Conservation (phyloP, 2,888 invertebrate genomes). For the Phlogophora meticulosa region DNA sequence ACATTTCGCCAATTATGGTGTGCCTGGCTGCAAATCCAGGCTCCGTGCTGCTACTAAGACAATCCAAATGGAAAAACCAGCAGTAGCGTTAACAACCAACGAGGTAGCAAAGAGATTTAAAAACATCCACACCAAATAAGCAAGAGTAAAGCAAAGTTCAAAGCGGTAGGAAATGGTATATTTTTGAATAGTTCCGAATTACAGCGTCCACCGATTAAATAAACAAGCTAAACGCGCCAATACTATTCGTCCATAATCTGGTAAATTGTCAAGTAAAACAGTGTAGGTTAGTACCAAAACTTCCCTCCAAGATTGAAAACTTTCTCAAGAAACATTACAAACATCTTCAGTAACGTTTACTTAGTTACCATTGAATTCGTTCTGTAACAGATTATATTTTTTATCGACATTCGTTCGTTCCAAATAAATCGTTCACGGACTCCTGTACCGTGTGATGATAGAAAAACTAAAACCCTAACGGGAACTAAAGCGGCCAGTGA, state of each 20-base stretch:
- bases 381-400: conserved; percentile 57
- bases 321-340: conserved; percentile 48
- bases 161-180: background rate
- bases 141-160: background rate
- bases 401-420: conserved; percentile 66
- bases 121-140: too few relatives aligned
- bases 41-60: too few relatives aligned
- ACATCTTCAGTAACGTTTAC: conserved; percentile 48
- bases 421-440: conserved; percentile 78
- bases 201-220: background rate
- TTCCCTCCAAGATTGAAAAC: background rate
- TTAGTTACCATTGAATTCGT: conserved; percentile 62
- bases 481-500: conserved; percentile 56
- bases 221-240: too few relatives aligned
- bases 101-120: too few relatives aligned
- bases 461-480: conserved; percentile 76
- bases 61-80: too few relatives aligned
- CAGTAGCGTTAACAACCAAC: too few relatives aligned
- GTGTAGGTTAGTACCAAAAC: background rate
- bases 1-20: too few relatives aligned
- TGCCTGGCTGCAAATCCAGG: too few relatives aligned
- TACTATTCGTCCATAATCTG: background rate
- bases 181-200: background rate
- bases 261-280: background rate
- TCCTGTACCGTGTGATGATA: conserved; percentile 71